Percentiles rank a stretch among this genome's conserved stretches.
Evolutionary conservation across 2,888 invertebrate genomes (phyloP).

Genomic region (Priapulus caudatus): DNA sequence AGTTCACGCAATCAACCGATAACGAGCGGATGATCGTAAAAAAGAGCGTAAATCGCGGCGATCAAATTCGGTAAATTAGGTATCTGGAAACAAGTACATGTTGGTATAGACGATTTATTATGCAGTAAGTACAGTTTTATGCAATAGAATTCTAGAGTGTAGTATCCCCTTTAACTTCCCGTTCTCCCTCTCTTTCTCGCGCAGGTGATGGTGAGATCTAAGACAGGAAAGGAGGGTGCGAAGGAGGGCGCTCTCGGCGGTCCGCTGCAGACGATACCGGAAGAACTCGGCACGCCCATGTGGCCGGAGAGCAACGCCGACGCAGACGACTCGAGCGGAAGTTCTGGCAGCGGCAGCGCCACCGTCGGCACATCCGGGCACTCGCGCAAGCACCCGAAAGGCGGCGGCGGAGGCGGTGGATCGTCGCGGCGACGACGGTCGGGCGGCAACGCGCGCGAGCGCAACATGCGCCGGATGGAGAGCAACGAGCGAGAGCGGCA

Average conservation of each 20-base stretch:
- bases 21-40: too few relatives aligned
- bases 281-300: neutral
- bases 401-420: conserved; percentile 14
- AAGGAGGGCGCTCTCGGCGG: neutral
- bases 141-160: too few relatives aligned
- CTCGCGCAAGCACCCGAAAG: too few relatives aligned
- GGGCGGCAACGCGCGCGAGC: conserved; percentile 65
- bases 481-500: conserved; percentile 81
- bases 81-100: too few relatives aligned
- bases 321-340: neutral
- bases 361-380: too few relatives aligned
- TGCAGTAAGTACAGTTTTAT: too few relatives aligned
- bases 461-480: conserved; percentile 70
- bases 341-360: neutral
- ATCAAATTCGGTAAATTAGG: too few relatives aligned
- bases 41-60: too few relatives aligned
- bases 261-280: neutral
- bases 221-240: neutral
- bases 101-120: too few relatives aligned
- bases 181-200: too few relatives aligned
- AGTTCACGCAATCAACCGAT: too few relatives aligned
- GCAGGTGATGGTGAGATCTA: conserved; percentile 1
- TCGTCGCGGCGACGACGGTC: conserved; percentile 48
- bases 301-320: neutral
- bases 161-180: too few relatives aligned